Evolutionary conservation across 2,797 vertebrate genomes (phyloP).

Genomic region (Ispidina picta): DNA sequence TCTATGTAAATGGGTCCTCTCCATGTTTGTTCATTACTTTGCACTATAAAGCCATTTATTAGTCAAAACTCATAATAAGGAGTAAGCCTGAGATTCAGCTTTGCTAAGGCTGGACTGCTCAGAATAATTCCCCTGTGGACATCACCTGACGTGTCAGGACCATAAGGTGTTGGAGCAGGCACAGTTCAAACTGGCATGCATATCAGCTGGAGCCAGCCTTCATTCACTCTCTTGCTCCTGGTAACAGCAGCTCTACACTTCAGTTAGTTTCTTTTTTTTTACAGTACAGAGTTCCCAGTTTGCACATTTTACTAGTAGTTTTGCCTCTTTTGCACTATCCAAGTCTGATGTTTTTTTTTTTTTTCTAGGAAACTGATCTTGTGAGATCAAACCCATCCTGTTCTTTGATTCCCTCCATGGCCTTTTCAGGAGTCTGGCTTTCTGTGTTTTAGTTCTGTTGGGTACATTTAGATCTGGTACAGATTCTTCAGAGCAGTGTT

Average conservation of each 20-base stretch:
- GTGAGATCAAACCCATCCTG: background rate
- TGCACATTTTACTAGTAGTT: background rate
- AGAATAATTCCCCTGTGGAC: background rate
- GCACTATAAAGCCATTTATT: background rate
- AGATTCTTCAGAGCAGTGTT: background rate
- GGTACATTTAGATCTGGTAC: rapidly evolving
- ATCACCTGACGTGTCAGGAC: background rate
- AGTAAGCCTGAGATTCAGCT: background rate
- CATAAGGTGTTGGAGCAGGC: background rate
- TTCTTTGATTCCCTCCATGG: background rate
- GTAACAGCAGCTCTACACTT: background rate
- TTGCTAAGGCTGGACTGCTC: background rate
- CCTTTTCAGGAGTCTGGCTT: background rate
- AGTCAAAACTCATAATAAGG: background rate
- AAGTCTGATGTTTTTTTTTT: too few species aligned
- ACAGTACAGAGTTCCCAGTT: background rate
- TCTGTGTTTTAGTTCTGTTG: background rate
- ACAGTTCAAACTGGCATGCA: background rate
- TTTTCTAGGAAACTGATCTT: background rate
- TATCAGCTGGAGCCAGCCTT: background rate
- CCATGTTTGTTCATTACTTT: background rate
- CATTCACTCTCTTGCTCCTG: rapidly evolving
- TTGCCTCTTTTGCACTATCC: background rate
- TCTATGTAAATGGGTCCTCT: background rate
- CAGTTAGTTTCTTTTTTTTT: background rate